Base-by-base conservation (phyloP, 2,113 vertebrate genomes). In the Tupaia tana region DNA sequence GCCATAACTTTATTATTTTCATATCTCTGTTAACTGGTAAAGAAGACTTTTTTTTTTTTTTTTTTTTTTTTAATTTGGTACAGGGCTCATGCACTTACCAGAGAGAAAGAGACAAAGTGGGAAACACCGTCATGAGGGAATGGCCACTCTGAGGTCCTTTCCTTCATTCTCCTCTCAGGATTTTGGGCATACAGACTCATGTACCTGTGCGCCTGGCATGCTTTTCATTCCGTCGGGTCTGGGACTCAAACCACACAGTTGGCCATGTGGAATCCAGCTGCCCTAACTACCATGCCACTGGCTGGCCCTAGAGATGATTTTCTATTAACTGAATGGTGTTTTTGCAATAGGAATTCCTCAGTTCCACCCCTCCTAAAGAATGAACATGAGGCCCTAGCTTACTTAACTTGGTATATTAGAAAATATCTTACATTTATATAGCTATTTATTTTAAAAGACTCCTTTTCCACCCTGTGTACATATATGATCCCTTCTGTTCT, bases 1-100 rank as follows among this genome's bases (percentile, higher is more conserved):
- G 58, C 54, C 16, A 12, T 77, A 29, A 78, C 52, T 86, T 92
- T 79, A 27, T 43, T 86, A 84, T 92, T 88, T 79, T 97, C 18
- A 22, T 73, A 66, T 67, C 13, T 95, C 25, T 6, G 4, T 71
- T 94, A 82, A 91, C 34, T 88, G 31, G 52, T 81, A 12, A 63
- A 77, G 56, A 7, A 83, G 24, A 61, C 71, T 91, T 89, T 91
- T 27, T 75, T 43, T 43, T 43, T 75, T 43, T 43, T 43, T 43
- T 43, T 43, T 43, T 43, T 43, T 43, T 43, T 43, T 43, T 43
- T 43, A 43, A 43, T 43, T 3, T 43, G 43, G 43, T 43, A 43
- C 43, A 43, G 43, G 43, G 43, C 43, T 43, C 43, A 43, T 43
- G 4, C 43, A 43, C 43, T 43, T 43, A 43, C 43, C 6, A 43